Base-by-base conservation (phyloP, 1,140 invertebrate species). In the Apis dorsata region DNA sequence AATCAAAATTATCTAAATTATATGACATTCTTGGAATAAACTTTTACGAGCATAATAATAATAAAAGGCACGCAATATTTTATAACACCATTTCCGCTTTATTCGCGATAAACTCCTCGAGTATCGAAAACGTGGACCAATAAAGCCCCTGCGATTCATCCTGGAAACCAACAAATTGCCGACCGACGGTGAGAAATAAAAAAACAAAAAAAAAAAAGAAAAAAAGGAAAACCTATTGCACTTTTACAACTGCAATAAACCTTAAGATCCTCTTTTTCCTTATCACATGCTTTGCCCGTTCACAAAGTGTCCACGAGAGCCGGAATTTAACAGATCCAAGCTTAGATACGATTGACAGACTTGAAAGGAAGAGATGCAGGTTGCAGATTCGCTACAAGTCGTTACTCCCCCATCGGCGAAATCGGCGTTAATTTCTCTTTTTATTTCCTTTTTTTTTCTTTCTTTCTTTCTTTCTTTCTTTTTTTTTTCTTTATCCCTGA, bases 401-500 rank as follows among this genome's bases (percentile, higher is more conserved):
- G 79, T 60, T 59, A 53, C 63, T 44, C 34, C 34, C 34, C 34
- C 5, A 44, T 44, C 34, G 34, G 34, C 34, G 34, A 44, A 44
- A 44, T 44, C 34, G 34, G 34, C 34, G 34, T 44, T 44, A 44
- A 44, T 44, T 44, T 44, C 34, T 44, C 34, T 44, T 44, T 44
- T 44, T 44, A 44, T 44, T 44, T 44, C 0, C 34, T 44, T 44
- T 44, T 44, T 62, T 24, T 21, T 70, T 63, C 34, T 34, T 34
- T 34, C 34, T 34, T 34, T 34, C 34, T 34, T 34, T 34, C 34
- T 34, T 34, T 34, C 2, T 2, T 62, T 44, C 28, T 70, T 63
- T 62, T 70, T 63, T 78, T 63, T 51, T 70, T 70, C 34, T 24
- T 28, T 81, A 63, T 78, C 21, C 11, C 75, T 71, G 81, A 82